Base-by-base conservation (phyloP, 1,140 invertebrate genomes). In the Argopecten irradians region DNA sequence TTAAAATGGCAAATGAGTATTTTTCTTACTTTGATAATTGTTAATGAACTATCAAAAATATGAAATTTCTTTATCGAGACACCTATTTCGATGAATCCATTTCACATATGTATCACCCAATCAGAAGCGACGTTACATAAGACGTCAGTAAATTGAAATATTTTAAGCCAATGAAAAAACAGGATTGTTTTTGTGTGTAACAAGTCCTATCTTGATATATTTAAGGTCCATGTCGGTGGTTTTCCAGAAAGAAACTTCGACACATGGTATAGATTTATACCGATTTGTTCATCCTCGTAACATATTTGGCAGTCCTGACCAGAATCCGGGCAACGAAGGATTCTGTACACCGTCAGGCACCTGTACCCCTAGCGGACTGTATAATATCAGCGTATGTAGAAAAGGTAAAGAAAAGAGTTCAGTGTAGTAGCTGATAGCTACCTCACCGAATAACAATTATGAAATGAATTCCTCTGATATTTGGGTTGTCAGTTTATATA, bases 321-420 rank as follows among this genome's bases (percentile, higher is more conserved):
- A 88, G 19, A 94, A 94, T 71, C 93, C 94, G 7, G 86, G 86
- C 84, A 94, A 94, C 88, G 84, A 13, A 41, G 94, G 94, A 8
- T 94, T 93, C 87, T 94, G 94, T 90, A 92, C 91, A 1, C 93
- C 93, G 0, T 28, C 2, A 11, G 87, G 36, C 13, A 87, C 89
- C 35, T 94, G 94, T 85, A 86, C 93, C 14, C 92, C 92, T 5
- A 87, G 92, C 14, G 94, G 94, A 0, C 89, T 94, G 0, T 90
- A 94, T 0, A 94, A 94, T 84, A 90, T 91, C 36, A 92, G 90
- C 83, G 85, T 83, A 1, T 94, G 93, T 89, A 90, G 90, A 90
- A n/a, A 91, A 88, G 92, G 93, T 93, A 5, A 82, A 28, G n/a
- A n/a, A n/a, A n/a, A n/a, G n/a, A 46, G 5, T 11, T 16, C 36